phyloP scores from a whole-genome alignment of 2,888 invertebrate species.

The Acleris cristana region DNA sequence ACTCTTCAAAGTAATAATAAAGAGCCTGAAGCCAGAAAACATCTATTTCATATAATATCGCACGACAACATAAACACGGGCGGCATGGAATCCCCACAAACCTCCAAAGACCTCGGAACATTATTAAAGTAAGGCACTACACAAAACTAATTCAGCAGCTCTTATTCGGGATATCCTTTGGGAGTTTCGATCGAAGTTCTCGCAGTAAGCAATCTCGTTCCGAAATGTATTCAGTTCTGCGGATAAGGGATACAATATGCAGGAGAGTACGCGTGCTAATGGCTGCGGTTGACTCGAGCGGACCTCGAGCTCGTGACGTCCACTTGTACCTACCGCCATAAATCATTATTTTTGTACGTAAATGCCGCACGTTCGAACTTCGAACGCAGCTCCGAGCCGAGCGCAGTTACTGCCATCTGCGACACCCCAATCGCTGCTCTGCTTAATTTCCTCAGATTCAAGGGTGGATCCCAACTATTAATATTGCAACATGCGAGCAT shows the following conservation, averaged over 20 bases:
- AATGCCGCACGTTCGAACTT: constrained; percentile 58
- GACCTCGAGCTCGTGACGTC: constrained; percentile 50
- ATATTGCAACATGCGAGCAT: constrained; percentile 63
- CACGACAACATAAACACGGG: constrained; percentile 71
- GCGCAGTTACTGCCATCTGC: constrained; percentile 78
- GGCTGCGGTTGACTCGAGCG: constrained; percentile 54
- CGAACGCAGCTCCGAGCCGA: constrained; percentile 53
- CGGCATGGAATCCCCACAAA: constrained; percentile 68
- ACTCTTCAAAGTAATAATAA: constrained; percentile 80
- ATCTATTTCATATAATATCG: constrained; percentile 74
- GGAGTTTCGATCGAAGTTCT: constrained; percentile 58
- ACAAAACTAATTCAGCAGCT: constrained; percentile 76
- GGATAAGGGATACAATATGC: constrained; percentile 54
- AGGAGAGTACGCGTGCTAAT: constrained; percentile 60
- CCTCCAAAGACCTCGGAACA: constrained; percentile 74
- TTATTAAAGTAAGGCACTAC: constrained; percentile 77
- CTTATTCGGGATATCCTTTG: constrained; percentile 67
- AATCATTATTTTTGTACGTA: constrained; percentile 74
- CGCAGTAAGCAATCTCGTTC: constrained; percentile 56
- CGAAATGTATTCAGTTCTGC: constrained; percentile 50
- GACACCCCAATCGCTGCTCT: constrained; percentile 73
- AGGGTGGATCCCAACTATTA: constrained; percentile 71
- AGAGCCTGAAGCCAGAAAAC: constrained; percentile 83
- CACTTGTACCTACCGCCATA: constrained; percentile 60
- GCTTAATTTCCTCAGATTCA: constrained; percentile 75